These are phyloP conservation scores for Lagopus leucura DNA, from an alignment of 2,113 vertebrate genomes.

Conservation along the genomic window DNA sequence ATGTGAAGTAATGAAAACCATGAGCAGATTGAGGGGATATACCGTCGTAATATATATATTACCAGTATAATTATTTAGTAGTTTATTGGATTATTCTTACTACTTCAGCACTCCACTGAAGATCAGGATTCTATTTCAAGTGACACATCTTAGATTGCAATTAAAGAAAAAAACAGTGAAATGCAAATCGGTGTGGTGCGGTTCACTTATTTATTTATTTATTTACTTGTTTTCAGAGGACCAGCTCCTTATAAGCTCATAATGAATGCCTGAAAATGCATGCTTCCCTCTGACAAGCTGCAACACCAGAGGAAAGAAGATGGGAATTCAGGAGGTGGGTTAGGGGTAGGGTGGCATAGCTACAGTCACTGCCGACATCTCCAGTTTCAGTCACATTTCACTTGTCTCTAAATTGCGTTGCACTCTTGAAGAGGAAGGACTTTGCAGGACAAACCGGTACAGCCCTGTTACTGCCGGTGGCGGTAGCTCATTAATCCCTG, in stretches of 20 bases:
- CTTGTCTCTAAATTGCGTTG: neutral
- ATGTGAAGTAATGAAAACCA: neutral
- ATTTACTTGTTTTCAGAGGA: neutral
- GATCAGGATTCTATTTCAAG: neutral
- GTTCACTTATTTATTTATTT: too few relatives aligned
- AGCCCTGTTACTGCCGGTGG: neutral
- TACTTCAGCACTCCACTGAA: neutral
- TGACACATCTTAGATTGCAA: neutral
- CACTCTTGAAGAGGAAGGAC: neutral
- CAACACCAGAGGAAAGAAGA: neutral
- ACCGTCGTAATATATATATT: neutral
- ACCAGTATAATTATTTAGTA: neutral
- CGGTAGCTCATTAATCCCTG: accelerated
- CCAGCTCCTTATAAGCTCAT: neutral
- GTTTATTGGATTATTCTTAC: neutral
- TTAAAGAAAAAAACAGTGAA: neutral
- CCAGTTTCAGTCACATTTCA: neutral
- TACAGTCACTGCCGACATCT: neutral
- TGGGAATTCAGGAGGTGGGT: neutral
- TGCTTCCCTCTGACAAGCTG: neutral
- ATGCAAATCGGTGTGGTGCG: neutral
- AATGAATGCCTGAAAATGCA: neutral
- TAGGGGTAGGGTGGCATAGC: neutral
- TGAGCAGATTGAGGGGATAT: neutral
- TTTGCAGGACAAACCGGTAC: neutral